These are phyloP conservation scores for Drosophila rellima DNA, from an alignment of 2,888 invertebrate genomes.

Conservation along the genomic window DNA sequence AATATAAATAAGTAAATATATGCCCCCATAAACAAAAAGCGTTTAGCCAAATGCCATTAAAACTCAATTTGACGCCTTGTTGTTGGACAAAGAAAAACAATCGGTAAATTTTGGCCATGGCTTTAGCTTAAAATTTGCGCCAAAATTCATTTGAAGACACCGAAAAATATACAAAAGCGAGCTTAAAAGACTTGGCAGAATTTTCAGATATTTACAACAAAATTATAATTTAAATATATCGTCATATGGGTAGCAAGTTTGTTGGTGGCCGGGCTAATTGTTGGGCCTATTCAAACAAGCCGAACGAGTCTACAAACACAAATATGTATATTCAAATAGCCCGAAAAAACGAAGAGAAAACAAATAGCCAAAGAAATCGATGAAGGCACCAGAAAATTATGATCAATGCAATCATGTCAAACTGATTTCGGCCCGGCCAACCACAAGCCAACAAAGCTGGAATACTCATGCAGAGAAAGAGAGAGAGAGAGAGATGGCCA, in stretches of 20 bases:
- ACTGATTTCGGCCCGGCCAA: constrained; percentile 65
- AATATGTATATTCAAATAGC: constrained; percentile 43
- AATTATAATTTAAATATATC: constrained; percentile 44
- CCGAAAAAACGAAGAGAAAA: constrained; percentile 21
- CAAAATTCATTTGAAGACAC: constrained; percentile 47
- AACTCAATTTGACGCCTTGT: constrained; percentile 65
- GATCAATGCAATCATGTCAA: constrained; percentile 81
- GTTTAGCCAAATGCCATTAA: constrained; percentile 66
- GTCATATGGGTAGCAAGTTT: constrained; percentile 22
- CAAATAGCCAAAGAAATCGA: constrained; percentile 44
- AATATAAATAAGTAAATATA: constrained; percentile 39
- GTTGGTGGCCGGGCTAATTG: constrained; percentile 64
- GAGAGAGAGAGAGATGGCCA: constrained; percentile 20
- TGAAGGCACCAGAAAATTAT: constrained; percentile 60
- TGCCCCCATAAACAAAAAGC: constrained; percentile 35
- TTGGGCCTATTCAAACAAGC: constrained; percentile 65
- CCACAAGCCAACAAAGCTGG: constrained; percentile 37
- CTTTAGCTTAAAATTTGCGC: constrained; percentile 19
- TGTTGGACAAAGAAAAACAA: constrained; percentile 66
- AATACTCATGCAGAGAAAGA: constrained; percentile 1
- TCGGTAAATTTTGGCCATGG: constrained; percentile 25
- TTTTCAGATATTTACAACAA: constrained; percentile 23
- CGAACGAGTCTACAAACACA: constrained; percentile 30
- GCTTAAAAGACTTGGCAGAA: constrained; percentile 22
- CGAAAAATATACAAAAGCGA: constrained; percentile 17